Percentiles rank a stretch among this genome's conserved stretches.
phyloP scores from a whole-genome alignment of 2,797 vertebrate genomes.

The Melanotaenia trifasciata region DNA sequence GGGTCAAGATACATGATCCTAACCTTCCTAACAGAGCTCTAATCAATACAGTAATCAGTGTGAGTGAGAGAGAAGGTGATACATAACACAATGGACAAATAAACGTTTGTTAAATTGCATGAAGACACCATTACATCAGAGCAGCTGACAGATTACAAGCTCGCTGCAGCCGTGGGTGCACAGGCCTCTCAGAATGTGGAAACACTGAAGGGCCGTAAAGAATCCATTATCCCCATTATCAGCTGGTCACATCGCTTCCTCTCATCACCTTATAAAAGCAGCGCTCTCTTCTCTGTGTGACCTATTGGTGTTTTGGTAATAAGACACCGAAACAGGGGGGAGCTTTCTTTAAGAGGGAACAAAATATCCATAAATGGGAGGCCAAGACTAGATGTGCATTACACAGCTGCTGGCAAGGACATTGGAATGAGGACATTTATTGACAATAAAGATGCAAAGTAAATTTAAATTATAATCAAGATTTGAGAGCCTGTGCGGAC shows the following conservation, averaged over 20 bases:
- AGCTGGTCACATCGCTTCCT: slow-evolving; percentile 30
- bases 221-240: slow-evolving; percentile 56
- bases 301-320: slow-evolving; percentile 29
- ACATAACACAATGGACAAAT: slow-evolving; percentile 9
- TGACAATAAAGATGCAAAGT: not conserved
- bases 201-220: slow-evolving; percentile 29
- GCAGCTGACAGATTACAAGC: slow-evolving; percentile 13
- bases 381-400: not conserved
- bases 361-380: slow-evolving; percentile 25
- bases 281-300: slow-evolving; percentile 16
- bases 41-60: slow-evolving; percentile 62
- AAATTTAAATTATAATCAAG: slow-evolving; percentile 5
- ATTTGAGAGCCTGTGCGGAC: not conserved
- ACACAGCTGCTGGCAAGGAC: slow-evolving; percentile 17
- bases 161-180: slow-evolving; percentile 9
- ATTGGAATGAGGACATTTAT: not conserved
- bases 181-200: not conserved
- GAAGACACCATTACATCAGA: not conserved
- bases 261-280: slow-evolving; percentile 43
- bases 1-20: slow-evolving; percentile 46
- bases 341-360: slow-evolving; percentile 29
- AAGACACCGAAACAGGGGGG: slow-evolving; percentile 16
- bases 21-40: slow-evolving; percentile 31
- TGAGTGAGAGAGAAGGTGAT: slow-evolving; percentile 22
- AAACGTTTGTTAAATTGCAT: slow-evolving; percentile 7